These are phyloP conservation scores for Rhizoglyphus robini DNA, from an alignment of 1,140 invertebrate species.

Conservation along the genomic window DNA sequence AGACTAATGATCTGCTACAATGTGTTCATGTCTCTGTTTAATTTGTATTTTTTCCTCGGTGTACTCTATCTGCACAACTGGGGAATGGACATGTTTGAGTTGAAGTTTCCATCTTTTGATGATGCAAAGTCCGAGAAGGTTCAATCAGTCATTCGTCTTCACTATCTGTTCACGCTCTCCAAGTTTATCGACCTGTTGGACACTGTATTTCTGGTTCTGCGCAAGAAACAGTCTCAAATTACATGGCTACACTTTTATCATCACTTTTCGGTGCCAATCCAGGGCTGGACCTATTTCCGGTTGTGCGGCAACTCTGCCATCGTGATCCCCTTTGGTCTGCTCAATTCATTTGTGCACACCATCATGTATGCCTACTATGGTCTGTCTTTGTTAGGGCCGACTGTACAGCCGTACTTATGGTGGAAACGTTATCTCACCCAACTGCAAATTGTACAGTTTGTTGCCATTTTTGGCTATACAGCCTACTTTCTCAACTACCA, in stretches of 20 bases:
- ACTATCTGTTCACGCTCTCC: conserved; percentile 65
- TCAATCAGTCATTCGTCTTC: neutral
- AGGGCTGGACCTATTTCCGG: neutral
- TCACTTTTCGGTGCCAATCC: neutral
- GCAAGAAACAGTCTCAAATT: conserved; percentile 33
- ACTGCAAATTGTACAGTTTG: too few species aligned
- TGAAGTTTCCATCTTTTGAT: neutral
- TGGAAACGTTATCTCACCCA: neutral
- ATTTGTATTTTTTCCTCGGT: neutral
- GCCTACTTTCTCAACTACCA: neutral
- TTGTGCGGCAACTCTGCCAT: neutral
- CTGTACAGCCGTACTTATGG: neutral
- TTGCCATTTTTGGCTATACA: neutral
- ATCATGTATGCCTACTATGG: too few species aligned
- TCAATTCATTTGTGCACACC: neutral
- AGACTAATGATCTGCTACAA: neutral
- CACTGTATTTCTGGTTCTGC: too few species aligned
- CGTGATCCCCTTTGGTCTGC: neutral
- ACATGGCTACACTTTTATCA: conserved; percentile 41
- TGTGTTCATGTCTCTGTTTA: neutral
- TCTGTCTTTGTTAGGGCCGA: neutral
- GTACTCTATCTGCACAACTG: neutral
- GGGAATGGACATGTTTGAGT: neutral
- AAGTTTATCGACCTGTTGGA: conserved; percentile 51
- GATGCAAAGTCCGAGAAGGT: neutral